These are phyloP conservation scores for Syngnathus typhle DNA, from an alignment of 2,113 vertebrate genomes.

Conservation along the genomic window DNA sequence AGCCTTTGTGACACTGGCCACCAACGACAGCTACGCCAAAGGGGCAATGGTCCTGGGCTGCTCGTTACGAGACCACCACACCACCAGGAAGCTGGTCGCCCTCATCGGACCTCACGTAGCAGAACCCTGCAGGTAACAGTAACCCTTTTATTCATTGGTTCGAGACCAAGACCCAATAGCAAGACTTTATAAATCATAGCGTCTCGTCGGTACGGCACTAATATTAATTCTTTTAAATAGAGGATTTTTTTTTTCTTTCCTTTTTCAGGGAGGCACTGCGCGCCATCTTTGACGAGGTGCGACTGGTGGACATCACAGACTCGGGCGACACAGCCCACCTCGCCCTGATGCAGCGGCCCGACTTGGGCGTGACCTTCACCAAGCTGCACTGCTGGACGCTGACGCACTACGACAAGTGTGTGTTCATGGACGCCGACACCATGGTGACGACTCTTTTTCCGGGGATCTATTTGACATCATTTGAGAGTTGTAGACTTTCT, in stretches of 20 bases:
- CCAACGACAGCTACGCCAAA: conserved; percentile 89
- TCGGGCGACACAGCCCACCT: conserved; percentile 85
- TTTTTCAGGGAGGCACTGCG: conserved; percentile 72
- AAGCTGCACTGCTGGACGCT: conserved; percentile 97
- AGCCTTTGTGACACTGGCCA: conserved; percentile 94
- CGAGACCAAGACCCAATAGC: not conserved
- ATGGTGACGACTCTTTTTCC: conserved; percentile 74
- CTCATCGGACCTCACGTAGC: conserved; percentile 86
- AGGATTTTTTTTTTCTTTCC: no score
- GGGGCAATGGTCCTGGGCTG: conserved; percentile 91
- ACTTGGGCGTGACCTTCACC: conserved; percentile 87
- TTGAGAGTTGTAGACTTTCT: no score
- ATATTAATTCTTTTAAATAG: no score
- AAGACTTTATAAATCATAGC: not conserved
- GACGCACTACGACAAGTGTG: conserved; percentile 88
- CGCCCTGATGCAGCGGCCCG: conserved; percentile 89
- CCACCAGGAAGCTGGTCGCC: conserved; percentile 77
- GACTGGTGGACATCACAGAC: conserved; percentile 84
- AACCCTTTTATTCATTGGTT: not conserved
- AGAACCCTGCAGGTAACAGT: conserved; percentile 64
- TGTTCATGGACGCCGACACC: conserved; percentile 98
- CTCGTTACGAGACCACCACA: conserved; percentile 81
- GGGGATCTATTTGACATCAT: no score
- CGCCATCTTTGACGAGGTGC: conserved; percentile 83
- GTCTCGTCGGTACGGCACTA: no score